Evolutionary conservation across 2,797 vertebrate genomes (phyloP).

Genomic region (Pseudochirops cupreus): DNA sequence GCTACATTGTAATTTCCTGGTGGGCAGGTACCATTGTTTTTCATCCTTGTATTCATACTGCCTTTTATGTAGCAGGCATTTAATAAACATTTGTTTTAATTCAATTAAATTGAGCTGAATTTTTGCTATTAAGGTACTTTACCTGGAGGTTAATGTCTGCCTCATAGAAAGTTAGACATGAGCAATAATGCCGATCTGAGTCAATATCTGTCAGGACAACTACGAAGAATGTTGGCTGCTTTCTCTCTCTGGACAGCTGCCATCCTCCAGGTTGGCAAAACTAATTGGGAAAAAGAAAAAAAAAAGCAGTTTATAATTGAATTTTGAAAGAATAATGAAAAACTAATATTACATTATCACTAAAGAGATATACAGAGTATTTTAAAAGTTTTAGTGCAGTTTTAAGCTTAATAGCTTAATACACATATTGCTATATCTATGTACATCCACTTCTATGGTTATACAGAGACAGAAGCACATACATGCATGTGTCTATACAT

Average conservation of each 20-base stretch:
- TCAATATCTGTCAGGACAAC: conserved; percentile 98
- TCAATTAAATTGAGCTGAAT: not conserved
- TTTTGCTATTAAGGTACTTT: conserved; percentile 70
- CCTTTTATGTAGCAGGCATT: not conserved
- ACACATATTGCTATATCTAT: not conserved
- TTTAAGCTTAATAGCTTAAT: not conserved
- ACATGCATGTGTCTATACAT: not conserved
- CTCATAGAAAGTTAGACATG: conserved; percentile 97
- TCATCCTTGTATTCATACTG: not conserved
- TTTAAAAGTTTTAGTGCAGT: not conserved
- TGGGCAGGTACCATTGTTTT: not conserved
- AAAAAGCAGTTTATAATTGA: not conserved
- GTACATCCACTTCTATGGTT: not conserved
- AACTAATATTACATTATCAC: conserved; percentile 36
- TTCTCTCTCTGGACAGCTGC: conserved; percentile 95
- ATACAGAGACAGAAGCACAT: too few species aligned
- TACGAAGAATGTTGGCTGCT: conserved; percentile 96
- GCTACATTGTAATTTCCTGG: not conserved
- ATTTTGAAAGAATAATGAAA: conserved; percentile 61
- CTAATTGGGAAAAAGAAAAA: conserved; percentile 82
- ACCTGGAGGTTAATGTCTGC: conserved; percentile 98
- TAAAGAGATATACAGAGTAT: not conserved
- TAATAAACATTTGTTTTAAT: not conserved
- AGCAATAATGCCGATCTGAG: conserved; percentile 98
- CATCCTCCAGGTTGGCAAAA: conserved; percentile 99